phyloP scores from a whole-genome alignment of 1,140 invertebrate genomes.

The Brachionus rubens region DNA sequence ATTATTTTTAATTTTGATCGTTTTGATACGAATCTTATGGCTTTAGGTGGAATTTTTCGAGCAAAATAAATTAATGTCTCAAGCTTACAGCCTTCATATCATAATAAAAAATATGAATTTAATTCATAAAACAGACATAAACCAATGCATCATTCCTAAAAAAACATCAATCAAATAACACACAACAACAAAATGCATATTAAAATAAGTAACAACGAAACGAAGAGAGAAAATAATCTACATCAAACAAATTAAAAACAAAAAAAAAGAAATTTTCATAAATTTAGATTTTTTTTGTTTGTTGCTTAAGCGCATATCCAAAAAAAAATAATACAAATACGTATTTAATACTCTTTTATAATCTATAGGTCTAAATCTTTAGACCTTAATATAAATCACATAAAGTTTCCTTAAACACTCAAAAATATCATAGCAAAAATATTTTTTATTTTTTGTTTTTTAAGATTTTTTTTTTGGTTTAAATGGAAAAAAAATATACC shows the following conservation, averaged over 20 bases:
- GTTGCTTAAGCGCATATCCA: slow-evolving; percentile 11
- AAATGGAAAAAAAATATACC: slow-evolving; percentile 42
- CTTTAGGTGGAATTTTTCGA: too few relatives aligned
- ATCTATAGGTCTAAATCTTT: too few relatives aligned
- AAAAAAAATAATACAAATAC: slow-evolving; percentile 5
- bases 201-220: too few relatives aligned
- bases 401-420: neutral
- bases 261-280: slow-evolving; percentile 29
- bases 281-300: slow-evolving; percentile 28
- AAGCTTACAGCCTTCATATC: too few relatives aligned
- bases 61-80: too few relatives aligned
- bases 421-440: neutral
- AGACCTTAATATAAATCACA: too few relatives aligned
- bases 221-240: neutral
- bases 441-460: neutral
- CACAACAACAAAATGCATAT: too few relatives aligned
- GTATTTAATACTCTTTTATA: too few relatives aligned
- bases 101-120: too few relatives aligned
- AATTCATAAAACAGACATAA: neutral
- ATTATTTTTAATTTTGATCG: too few relatives aligned
- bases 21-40: too few relatives aligned
- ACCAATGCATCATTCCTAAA: neutral
- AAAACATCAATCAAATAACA: neutral
- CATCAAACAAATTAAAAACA: slow-evolving; percentile 1
- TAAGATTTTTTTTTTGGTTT: slow-evolving; percentile 1